These are phyloP conservation scores for Pangasius sanitwongsei DNA, from an alignment of 2,797 vertebrate genomes.

Conservation along the genomic window DNA sequence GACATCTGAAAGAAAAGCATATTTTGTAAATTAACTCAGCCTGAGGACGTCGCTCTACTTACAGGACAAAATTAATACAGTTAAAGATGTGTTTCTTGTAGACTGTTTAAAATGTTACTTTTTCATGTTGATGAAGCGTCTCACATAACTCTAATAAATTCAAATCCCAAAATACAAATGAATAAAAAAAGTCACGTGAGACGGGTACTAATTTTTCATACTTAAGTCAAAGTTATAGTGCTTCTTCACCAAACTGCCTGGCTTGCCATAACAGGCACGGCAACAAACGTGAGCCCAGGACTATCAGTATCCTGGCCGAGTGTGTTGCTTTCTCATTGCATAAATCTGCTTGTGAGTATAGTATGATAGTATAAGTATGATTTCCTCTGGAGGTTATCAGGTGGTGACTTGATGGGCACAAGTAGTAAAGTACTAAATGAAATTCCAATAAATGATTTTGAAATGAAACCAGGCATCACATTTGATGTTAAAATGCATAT, in stretches of 20 bases:
- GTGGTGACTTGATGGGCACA: not conserved
- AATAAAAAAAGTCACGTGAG: not conserved
- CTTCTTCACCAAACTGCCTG: not conserved
- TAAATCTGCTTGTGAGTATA: not conserved
- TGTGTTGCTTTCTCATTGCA: not conserved
- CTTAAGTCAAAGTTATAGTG: not conserved
- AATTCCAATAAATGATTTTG: slow-evolving; percentile 2
- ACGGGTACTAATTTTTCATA: not conserved
- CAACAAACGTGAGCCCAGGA: not conserved
- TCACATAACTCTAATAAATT: not conserved
- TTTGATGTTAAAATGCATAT: not conserved
- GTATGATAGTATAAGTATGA: not conserved
- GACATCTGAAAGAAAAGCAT: slow-evolving; percentile 44
- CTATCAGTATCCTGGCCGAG: not conserved
- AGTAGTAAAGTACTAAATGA: not conserved
- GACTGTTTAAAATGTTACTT: not conserved
- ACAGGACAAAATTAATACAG: not conserved
- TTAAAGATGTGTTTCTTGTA: slow-evolving; percentile 17
- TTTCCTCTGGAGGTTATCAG: not conserved
- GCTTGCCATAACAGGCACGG: not conserved
- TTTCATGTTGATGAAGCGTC: not conserved
- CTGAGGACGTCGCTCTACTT: not conserved
- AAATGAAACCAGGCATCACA: not conserved
- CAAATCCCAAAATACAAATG: not conserved
- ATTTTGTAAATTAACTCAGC: not conserved